Percentiles rank a stretch among this genome's conserved stretches.
These are phyloP conservation scores for Cyrtonyx montezumae DNA, from an alignment of 2,113 vertebrate species.

Conservation along the genomic window DNA sequence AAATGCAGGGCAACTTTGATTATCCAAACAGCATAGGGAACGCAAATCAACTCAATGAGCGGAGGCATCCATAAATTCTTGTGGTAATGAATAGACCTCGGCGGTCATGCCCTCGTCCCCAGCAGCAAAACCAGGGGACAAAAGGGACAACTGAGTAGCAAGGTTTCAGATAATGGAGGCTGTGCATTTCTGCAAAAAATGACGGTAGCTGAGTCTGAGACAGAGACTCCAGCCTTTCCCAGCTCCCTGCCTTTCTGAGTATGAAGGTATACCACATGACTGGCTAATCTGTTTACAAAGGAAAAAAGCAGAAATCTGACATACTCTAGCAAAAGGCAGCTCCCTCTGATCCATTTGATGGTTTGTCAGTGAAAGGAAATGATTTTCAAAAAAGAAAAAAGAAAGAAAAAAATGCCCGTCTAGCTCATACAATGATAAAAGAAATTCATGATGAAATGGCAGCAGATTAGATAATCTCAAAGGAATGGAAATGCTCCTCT, in stretches of 20 bases:
- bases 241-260: slow-evolving; percentile 54
- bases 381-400: slow-evolving; percentile 37
- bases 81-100: neutral
- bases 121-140: neutral
- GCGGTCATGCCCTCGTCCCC: neutral
- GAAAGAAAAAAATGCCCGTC: slow-evolving; percentile 41
- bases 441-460: slow-evolving; percentile 68
- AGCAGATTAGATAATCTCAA: slow-evolving; percentile 76
- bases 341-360: slow-evolving; percentile 64
- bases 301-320: slow-evolving; percentile 69
- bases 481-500: slow-evolving; percentile 77
- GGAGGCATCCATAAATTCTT: neutral
- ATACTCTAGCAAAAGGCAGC: slow-evolving; percentile 59
- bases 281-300: slow-evolving; percentile 66
- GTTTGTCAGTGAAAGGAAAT: slow-evolving; percentile 70
- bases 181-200: slow-evolving; percentile 1
- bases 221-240: slow-evolving; percentile 50
- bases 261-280: slow-evolving; percentile 51
- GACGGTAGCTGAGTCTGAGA: slow-evolving; percentile 39
- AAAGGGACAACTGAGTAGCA: neutral
- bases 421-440: slow-evolving; percentile 64
- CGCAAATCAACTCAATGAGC: neutral
- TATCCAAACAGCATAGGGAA: neutral
- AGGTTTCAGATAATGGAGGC: slow-evolving; percentile 37
- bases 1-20: slow-evolving; percentile 20